phyloP scores from a whole-genome alignment of 1,140 invertebrate species.

The Hormaphis cornu region DNA sequence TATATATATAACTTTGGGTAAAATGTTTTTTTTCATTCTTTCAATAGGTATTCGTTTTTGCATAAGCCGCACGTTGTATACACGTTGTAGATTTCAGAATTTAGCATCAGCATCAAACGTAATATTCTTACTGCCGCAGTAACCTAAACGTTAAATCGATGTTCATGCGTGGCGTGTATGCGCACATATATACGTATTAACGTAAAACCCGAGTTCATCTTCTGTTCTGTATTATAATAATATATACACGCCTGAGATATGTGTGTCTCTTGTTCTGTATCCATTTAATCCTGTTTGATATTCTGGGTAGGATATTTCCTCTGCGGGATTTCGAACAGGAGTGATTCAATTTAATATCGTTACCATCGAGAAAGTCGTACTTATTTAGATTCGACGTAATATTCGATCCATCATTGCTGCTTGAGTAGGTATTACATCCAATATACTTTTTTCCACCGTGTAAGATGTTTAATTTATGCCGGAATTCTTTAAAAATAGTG shows the following conservation, averaged over 20 bases:
- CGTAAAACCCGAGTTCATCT: conserved; percentile 7
- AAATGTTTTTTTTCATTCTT: no score
- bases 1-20: no score
- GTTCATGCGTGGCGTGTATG: no score
- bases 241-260: background rate
- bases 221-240: conserved; percentile 4
- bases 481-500: no score
- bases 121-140: background rate
- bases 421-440: no score
- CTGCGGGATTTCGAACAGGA: background rate
- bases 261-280: conserved; percentile 1
- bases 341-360: background rate
- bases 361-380: background rate
- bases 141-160: background rate
- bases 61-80: background rate
- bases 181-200: background rate
- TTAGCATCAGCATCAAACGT: no score
- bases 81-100: no score
- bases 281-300: conserved; percentile 23
- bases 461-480: no score
- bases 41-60: no score
- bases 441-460: no score
- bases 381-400: background rate
- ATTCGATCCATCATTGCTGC: background rate
- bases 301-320: background rate